phyloP scores from a whole-genome alignment of 2,113 vertebrate genomes.

The Plecturocebus donacophilus region DNA sequence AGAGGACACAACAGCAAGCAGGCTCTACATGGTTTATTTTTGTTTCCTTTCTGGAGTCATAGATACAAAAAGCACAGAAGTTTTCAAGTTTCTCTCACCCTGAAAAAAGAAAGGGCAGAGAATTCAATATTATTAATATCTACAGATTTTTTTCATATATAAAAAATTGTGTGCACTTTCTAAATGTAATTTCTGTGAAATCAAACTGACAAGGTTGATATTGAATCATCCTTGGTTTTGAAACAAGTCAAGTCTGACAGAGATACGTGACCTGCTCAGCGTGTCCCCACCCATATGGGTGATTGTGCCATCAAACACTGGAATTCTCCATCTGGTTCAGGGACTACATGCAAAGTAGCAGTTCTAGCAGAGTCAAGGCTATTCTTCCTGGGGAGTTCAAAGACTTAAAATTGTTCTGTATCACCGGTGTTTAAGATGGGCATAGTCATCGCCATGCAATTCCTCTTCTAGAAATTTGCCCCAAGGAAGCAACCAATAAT shows the following conservation, averaged over 20 bases:
- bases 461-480: background rate
- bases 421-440: background rate
- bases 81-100: conserved; percentile 10
- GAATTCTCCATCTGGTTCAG: background rate
- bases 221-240: background rate
- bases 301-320: background rate
- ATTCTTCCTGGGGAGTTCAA: background rate
- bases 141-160: background rate
- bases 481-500: background rate
- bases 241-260: conserved; percentile 12
- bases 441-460: background rate
- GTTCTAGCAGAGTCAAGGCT: background rate
- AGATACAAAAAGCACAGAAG: background rate
- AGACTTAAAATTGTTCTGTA: background rate
- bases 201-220: background rate
- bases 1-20: background rate
- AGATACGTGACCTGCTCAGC: background rate
- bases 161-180: conserved; percentile 14
- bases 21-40: conserved; percentile 24
- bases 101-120: background rate
- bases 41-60: conserved; percentile 30
- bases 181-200: conserved; percentile 39
- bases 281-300: background rate
- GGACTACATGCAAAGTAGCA: background rate
- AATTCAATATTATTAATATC: background rate